phyloP scores from a whole-genome alignment of 2,888 invertebrate genomes.

The Athrips mouffetella region DNA sequence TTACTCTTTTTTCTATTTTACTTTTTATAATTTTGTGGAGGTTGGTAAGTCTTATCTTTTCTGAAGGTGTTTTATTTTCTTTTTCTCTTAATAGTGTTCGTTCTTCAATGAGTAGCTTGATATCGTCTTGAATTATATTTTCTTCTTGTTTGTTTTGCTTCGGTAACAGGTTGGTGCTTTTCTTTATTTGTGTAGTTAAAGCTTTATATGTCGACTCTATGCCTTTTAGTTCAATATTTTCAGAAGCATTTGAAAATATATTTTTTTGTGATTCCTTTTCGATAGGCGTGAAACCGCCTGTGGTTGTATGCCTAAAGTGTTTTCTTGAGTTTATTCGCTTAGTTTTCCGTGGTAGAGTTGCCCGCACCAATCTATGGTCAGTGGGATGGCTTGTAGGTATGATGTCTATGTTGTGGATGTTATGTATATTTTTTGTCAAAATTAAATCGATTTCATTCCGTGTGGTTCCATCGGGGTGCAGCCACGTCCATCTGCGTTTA shows the following conservation, averaged over 20 bases:
- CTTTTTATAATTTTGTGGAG: neutral
- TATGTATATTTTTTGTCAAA: neutral
- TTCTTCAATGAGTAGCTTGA: neutral
- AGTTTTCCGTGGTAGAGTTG: neutral
- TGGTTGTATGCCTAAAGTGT: neutral
- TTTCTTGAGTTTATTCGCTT: neutral
- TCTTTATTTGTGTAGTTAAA: neutral
- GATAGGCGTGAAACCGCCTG: neutral
- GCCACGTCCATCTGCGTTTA: constrained; percentile 13
- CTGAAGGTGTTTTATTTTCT: neutral
- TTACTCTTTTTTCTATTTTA: neutral
- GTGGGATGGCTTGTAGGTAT: constrained; percentile 4
- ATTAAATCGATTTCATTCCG: constrained; percentile 12
- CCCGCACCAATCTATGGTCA: constrained; percentile 4
- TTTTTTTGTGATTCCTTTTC: neutral
- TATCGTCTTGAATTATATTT: neutral
- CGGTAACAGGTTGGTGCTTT: neutral
- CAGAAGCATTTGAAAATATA: neutral
- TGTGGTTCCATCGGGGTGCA: constrained; percentile 3
- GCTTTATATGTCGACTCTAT: neutral
- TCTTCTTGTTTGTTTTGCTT: neutral
- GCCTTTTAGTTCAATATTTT: neutral
- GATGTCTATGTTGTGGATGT: constrained; percentile 1
- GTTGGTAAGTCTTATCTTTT: neutral
- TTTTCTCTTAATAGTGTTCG: neutral